These are phyloP conservation scores for Epizoanthus rinbou DNA, from an alignment of 92 coral and sea anemone species.

Conservation along the genomic window DNA sequence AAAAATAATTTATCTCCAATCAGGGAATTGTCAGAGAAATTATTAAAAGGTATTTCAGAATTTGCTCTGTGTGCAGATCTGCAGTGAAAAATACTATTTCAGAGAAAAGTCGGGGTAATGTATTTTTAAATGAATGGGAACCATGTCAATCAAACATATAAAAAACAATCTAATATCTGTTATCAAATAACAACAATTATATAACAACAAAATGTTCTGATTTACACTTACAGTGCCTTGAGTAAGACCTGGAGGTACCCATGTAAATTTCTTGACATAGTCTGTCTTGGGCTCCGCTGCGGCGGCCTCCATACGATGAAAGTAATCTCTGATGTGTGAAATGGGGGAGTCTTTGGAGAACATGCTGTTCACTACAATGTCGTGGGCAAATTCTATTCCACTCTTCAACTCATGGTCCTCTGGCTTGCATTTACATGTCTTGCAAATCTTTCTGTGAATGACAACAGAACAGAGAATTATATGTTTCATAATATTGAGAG, in stretches of 20 bases:
- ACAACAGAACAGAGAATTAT: background rate
- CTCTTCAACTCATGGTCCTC: slow-evolving; percentile 97
- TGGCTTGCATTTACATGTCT: slow-evolving; percentile 93
- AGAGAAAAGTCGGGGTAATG: too few species aligned
- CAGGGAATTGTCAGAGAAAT: too few species aligned
- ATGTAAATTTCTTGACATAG: slow-evolving; percentile 84
- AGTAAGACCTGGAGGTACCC: slow-evolving; percentile 94
- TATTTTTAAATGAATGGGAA: too few species aligned
- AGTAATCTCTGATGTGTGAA: slow-evolving; percentile 79
- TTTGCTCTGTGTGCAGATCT: too few species aligned
- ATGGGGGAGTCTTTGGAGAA: slow-evolving; percentile 80
- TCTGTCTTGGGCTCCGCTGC: slow-evolving; percentile 73
- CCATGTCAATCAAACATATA: too few species aligned
- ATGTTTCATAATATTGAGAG: too few species aligned
- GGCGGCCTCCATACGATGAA: slow-evolving; percentile 70
- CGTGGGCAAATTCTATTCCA: slow-evolving; percentile 84
- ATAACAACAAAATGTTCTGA: background rate
- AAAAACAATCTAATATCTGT: too few species aligned
- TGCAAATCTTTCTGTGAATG: slow-evolving; percentile 90
- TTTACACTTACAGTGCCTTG: slow-evolving; percentile 73
- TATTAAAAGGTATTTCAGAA: too few species aligned
- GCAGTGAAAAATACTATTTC: too few species aligned
- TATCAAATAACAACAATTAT: too few species aligned
- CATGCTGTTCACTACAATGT: slow-evolving; percentile 77
- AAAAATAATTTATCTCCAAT: too few species aligned